Base-by-base conservation (phyloP, 2,797 vertebrate genomes). In the Calcarius lapponicus region DNA sequence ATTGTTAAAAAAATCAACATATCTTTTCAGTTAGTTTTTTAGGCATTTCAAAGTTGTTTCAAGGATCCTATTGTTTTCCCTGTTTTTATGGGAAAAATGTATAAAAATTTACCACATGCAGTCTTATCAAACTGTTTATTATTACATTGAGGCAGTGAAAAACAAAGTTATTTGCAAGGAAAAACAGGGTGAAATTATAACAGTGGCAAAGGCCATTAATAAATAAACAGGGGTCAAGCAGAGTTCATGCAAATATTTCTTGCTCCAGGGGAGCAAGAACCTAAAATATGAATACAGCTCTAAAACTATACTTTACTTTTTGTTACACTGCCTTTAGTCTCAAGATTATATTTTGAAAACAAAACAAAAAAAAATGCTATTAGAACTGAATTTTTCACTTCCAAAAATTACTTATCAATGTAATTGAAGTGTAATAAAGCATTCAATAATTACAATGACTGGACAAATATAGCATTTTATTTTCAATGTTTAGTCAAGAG, bases 161-260 rank as follows among this genome's bases (percentile, higher is more conserved):
- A 92, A 20, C 66, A 93, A 94, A 80, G 61, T 69, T 96, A 88
- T 75, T 69, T 78, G 47, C 76, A 88, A 86, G 66, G 80, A 81
- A 93, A 93, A 93, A 38, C 34, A 65, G 31, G 11, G n/a, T 69
- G 32, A 19, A 51, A 86, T 45, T 3, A 38, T 58, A 92, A 80
- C 73, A 81, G 31, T 40, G 38, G 48, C 65, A 94, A 88, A 86
- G 32, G 34, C 32, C 72, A 34, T 60, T 67, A 60, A 32, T 36
- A 88, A 86, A 90, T 20, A 69, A 89, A 36, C 17, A 76, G 13
- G 56, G 43, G 76, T 80, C 80, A 86, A 76, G 48, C 17, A 66
- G 48, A 90, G 9, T 12, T 67, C 29, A 48, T 43, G 40, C 34
- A 86, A 86, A 80, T 78, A 78, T 78, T 92, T 86, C 36, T 36